Evolutionary conservation across 2,113 vertebrate genomes (phyloP), one percentile per base, ranked within the genome.

Genomic region (Lonchura striata): DNA sequence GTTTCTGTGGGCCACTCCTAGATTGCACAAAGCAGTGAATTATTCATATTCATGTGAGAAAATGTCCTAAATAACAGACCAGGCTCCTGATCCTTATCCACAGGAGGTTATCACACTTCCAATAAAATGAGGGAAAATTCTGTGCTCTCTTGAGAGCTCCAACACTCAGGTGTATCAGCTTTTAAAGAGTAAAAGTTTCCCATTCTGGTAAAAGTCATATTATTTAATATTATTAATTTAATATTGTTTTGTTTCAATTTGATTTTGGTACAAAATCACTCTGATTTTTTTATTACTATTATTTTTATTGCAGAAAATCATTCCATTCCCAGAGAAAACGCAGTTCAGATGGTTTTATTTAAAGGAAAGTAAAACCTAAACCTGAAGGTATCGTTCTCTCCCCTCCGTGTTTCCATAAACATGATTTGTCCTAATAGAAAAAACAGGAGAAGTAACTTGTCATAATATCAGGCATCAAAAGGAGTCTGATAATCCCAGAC

Each of bases 401-500:
- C 93, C 89, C 81, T 75, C 89, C 50, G 6, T 75, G 86, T 95
- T 97, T 92, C 92, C 93, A 90, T 72, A 96, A 88, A 96, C 68
- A 94, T 30, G 88, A 96, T 96, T 94, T 94, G 86, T 94, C 93
- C 94, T 89, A 93, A 31, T 2, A 92, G 94, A 79, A 92, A 94
- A 91, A 92, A 11, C 7, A 71, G 63, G 59, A 83, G 84, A 88
- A 93, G 56, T 57, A 68, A 93, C 76, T 94, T 96, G 88, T 96
- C 93, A 93, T 85, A 96, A 97, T 86, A 96, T 57, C 83, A 42
- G 84, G 82, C 91, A 90, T 97, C 94, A 96, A 86, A 83, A 94
- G 63, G 65, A 68, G 71, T 4, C 75, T 70, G 91, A 97, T 94
- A 92, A 93, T 90, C 91, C 66, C 79, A 82, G 87, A 85, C 92